phyloP scores from a whole-genome alignment of 2,113 vertebrate species.

The Chaetodon trifascialis region DNA sequence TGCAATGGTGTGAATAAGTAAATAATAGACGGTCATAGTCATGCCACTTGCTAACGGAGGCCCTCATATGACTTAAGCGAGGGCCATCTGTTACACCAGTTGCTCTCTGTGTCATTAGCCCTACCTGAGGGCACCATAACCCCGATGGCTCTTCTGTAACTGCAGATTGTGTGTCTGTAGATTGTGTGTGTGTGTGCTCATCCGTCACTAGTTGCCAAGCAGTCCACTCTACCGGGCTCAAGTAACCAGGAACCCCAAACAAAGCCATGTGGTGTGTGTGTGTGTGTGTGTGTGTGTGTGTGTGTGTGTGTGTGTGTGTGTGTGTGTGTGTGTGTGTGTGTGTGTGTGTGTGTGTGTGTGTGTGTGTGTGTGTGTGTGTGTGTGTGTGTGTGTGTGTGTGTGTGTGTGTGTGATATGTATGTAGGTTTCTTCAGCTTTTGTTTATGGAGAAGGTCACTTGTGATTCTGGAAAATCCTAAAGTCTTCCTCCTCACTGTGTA shows the following conservation, averaged over 20 bases:
- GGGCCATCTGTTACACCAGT: constrained; percentile 71
- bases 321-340: no score
- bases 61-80: constrained; percentile 62
- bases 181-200: constrained; percentile 18
- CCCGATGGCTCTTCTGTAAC: constrained; percentile 46
- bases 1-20: constrained; percentile 68
- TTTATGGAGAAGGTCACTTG: background rate
- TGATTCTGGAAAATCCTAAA: constrained; percentile 19
- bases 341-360: background rate
- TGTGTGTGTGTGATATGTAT: constrained; percentile 14
- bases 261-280: constrained; percentile 54
- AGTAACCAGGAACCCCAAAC: constrained; percentile 67
- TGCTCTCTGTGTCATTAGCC: constrained; percentile 71
- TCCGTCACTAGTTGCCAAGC: constrained; percentile 68
- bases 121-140: constrained; percentile 70
- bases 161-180: constrained; percentile 20
- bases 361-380: constrained; percentile 14
- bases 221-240: constrained; percentile 51
- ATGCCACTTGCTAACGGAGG: constrained; percentile 34
- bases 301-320: no score
- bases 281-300: background rate
- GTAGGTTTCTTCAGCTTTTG: background rate
- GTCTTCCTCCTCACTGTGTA: background rate
- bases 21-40: constrained; percentile 60
- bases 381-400: background rate